phyloP scores from a whole-genome alignment of 2,797 vertebrate species.

The Lepus townsendii region DNA sequence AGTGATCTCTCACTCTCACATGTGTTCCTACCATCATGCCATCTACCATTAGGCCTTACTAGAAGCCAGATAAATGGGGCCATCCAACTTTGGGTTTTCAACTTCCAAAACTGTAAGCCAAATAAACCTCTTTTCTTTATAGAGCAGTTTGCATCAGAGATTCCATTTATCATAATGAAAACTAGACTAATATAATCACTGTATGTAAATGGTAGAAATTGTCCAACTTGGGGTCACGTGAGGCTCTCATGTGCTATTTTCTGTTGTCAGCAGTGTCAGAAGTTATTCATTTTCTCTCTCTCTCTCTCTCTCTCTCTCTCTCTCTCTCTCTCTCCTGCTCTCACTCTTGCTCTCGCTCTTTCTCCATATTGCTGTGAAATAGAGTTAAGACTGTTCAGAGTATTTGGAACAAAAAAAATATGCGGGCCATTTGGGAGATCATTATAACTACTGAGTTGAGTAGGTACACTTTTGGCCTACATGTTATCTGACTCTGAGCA shows the following conservation, averaged over 20 bases:
- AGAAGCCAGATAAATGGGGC: no score
- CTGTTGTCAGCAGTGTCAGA: background rate
- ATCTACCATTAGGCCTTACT: no score
- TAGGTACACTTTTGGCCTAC: background rate
- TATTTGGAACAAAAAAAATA: constrained; percentile 3
- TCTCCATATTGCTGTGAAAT: background rate
- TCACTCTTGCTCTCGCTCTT: background rate
- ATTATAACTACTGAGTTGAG: background rate
- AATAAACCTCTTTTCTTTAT: no score
- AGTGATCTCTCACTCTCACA: no score
- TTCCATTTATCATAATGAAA: no score
- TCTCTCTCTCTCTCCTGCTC: background rate
- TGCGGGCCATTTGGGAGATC: background rate
- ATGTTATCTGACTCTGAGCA: background rate
- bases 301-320: background rate
- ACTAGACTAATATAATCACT: background rate
- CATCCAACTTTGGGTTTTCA: no score
- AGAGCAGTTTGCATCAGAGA: no score
- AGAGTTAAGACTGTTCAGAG: background rate
- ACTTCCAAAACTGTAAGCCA: no score
- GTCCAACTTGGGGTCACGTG: background rate
- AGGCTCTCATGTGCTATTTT: background rate
- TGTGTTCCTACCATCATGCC: no score
- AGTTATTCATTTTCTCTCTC: background rate
- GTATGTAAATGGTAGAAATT: constrained; percentile 24